Percentiles rank a stretch among this genome's conserved stretches.
phyloP scores from a whole-genome alignment of 1,140 invertebrate species.

The Bombus pascuorum region DNA sequence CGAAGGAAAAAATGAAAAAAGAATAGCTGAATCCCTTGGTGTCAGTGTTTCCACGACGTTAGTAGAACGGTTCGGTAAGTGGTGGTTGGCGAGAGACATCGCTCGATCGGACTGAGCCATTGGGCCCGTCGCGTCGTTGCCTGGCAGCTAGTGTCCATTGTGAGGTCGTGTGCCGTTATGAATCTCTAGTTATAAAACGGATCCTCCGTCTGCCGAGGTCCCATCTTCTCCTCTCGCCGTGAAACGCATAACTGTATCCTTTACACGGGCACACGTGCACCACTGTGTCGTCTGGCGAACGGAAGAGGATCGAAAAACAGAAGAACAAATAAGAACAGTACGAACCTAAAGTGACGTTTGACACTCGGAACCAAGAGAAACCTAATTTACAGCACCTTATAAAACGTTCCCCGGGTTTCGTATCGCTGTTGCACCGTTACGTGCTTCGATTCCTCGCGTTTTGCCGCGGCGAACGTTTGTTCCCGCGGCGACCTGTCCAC shows the following conservation, averaged over 20 bases:
- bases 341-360: constrained; percentile 49
- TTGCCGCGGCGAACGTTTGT: constrained; percentile 55
- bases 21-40: neutral
- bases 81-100: constrained; percentile 38
- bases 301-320: constrained; percentile 7
- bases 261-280: constrained; percentile 60
- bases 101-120: constrained; percentile 41
- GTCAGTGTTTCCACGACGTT: too few species aligned
- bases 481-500: constrained; percentile 16
- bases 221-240: constrained; percentile 47
- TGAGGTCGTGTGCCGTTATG: constrained; percentile 72
- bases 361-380: constrained; percentile 28
- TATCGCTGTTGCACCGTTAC: constrained; percentile 56
- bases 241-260: constrained; percentile 73
- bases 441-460: constrained; percentile 56
- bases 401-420: constrained; percentile 4
- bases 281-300: constrained; percentile 15
- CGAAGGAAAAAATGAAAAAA: neutral
- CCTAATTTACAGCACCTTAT: constrained; percentile 55
- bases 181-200: constrained; percentile 73
- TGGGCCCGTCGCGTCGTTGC: constrained; percentile 47
- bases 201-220: constrained; percentile 60
- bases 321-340: neutral
- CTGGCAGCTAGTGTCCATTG: constrained; percentile 64
- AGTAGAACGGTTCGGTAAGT: neutral